Evolutionary conservation across 2,113 vertebrate genomes (phyloP).

Genomic region (Rafetus swinhoei): DNA sequence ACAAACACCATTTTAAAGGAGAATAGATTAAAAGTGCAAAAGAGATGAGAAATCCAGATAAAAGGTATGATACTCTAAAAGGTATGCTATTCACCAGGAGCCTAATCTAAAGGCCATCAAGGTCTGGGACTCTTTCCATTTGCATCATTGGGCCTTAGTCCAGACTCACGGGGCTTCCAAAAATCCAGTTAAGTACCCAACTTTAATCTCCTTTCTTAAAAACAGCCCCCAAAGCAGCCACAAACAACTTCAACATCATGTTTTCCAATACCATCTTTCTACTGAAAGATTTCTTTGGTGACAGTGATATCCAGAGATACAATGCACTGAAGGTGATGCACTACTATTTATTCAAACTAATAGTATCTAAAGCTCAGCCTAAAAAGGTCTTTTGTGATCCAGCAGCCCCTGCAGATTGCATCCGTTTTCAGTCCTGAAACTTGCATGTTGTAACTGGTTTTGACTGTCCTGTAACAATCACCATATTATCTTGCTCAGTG

Average conservation of each 20-base stretch:
- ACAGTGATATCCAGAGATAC: not conserved
- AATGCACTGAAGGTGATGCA: not conserved
- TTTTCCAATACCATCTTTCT: not conserved
- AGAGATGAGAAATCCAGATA: not conserved
- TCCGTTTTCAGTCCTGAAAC: not conserved
- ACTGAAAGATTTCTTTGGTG: not conserved
- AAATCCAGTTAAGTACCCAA: not conserved
- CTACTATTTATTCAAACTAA: not conserved
- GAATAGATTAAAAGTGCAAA: not conserved
- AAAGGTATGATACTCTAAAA: not conserved
- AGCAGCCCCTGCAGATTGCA: not conserved
- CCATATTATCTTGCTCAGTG: not conserved
- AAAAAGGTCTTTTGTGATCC: not conserved
- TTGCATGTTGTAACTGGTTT: not conserved
- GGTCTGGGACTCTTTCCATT: no score
- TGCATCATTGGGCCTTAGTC: not conserved
- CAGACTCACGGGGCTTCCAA: not conserved
- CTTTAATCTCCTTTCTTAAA: not conserved
- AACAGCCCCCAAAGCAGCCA: not conserved
- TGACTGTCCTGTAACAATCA: not conserved
- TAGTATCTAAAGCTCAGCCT: not conserved
- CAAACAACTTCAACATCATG: not conserved
- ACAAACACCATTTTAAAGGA: not conserved
- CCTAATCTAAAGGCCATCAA: not conserved
- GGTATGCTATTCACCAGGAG: not conserved